Evolutionary conservation across 2,888 invertebrate species (phyloP).

Genomic region (Eustalomyia histrio): DNA sequence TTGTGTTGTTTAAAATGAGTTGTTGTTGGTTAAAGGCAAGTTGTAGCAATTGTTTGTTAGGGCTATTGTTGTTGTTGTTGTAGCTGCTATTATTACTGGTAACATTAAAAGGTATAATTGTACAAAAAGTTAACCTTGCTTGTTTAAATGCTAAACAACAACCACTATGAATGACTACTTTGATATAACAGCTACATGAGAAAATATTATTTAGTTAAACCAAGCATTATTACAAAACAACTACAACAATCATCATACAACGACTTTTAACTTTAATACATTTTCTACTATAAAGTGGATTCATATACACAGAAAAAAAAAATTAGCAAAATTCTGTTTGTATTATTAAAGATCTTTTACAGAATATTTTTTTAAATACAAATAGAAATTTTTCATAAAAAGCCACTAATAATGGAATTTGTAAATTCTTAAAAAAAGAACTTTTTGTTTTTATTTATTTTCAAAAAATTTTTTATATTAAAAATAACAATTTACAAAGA

Average conservation of each 20-base stretch:
- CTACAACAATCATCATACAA: constrained; percentile 27
- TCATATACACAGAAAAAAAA: too few species aligned
- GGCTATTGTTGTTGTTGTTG: constrained; percentile 24
- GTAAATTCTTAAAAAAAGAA: too few species aligned
- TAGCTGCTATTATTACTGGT: constrained; percentile 33
- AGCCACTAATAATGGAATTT: too few species aligned
- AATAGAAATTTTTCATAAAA: too few species aligned
- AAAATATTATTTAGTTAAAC: constrained; percentile 60
- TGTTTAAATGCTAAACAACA: constrained; percentile 31
- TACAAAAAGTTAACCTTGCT: constrained; percentile 54
- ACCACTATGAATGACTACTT: not conserved
- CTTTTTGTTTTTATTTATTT: too few species aligned
- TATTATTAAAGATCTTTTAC: too few species aligned
- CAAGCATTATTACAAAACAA: constrained; percentile 39
- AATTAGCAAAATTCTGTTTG: too few species aligned
- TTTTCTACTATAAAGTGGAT: not conserved
- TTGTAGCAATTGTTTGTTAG: constrained; percentile 3
- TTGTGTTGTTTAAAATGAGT: constrained; percentile 9
- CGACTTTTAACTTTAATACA: constrained; percentile 24
- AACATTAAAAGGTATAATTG: constrained; percentile 54
- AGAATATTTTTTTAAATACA: too few species aligned
- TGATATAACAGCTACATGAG: constrained; percentile 38
- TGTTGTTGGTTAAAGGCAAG: constrained; percentile 5
- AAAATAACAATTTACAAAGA: too few species aligned
- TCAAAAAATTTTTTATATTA: too few species aligned